Evolutionary conservation across 30 jellyfish, hydroid and myxozoan species (phyloP).

Genomic region (Mastigias papua): DNA sequence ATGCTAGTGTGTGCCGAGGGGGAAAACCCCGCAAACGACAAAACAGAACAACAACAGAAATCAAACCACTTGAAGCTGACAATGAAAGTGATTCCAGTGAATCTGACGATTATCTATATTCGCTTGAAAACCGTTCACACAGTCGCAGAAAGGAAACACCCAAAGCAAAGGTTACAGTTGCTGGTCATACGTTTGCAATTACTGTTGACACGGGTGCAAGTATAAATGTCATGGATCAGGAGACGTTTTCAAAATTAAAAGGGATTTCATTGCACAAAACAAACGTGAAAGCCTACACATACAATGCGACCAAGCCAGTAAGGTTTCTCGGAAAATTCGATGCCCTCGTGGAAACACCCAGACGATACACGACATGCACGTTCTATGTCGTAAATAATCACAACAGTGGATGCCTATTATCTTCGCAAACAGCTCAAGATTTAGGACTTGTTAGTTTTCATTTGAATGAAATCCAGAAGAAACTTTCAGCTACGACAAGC

Average conservation of each 20-base stretch:
- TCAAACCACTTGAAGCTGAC: neutral
- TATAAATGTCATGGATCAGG: conserved; percentile 48
- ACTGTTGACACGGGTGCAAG: conserved; percentile 54
- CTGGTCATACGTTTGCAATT: conserved; percentile 1
- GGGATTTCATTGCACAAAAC: conserved; percentile 27
- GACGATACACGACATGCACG: conserved; percentile 20
- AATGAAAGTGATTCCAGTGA: conserved; percentile 15
- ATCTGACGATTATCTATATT: conserved; percentile 31
- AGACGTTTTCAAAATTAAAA: conserved; percentile 6
- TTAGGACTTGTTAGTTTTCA: conserved; percentile 38
- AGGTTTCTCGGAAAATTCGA: conserved; percentile 28
- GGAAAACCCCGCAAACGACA: neutral
- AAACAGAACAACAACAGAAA: conserved; percentile 2
- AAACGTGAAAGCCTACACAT: conserved; percentile 51
- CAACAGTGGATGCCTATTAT: conserved; percentile 32
- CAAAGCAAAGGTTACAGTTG: conserved; percentile 27
- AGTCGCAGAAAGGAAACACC: conserved; percentile 19
- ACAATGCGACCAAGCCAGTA: conserved; percentile 34
- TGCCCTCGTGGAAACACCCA: conserved; percentile 32
- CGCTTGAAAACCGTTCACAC: neutral
- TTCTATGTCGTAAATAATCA: conserved; percentile 29
- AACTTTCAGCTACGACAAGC: conserved; percentile 3
- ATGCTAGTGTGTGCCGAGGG: conserved; percentile 20
- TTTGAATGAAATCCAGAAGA: neutral
- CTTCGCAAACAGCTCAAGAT: conserved; percentile 35